A percentile compares a stretch with the other conserved stretches of the same genome.
These are phyloP conservation scores for Lacanobia oleracea DNA, from an alignment of 2,888 invertebrate species.

Conservation along the genomic window DNA sequence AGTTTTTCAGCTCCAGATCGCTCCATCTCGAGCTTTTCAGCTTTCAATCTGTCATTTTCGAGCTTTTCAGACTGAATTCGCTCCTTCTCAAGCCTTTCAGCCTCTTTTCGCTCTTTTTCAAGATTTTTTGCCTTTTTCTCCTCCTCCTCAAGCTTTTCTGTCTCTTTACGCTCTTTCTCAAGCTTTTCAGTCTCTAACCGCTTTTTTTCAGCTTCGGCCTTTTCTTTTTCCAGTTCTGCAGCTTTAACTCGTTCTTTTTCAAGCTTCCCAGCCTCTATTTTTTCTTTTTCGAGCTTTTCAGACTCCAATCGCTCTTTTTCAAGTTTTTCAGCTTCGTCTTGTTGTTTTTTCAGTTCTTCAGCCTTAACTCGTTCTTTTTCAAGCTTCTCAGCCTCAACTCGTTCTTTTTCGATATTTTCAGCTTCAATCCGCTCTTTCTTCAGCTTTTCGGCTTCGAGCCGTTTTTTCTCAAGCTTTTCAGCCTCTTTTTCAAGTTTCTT, in stretches of 20 bases:
- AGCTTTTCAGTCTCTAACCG: neutral
- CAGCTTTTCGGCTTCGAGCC: neutral
- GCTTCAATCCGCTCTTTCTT: neutral
- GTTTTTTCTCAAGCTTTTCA: neutral
- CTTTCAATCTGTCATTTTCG: neutral
- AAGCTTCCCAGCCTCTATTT: neutral
- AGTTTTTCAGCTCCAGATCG: neutral
- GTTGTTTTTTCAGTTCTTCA: neutral
- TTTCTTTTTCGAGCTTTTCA: neutral
- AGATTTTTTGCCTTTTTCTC: neutral
- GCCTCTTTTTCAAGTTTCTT: neutral
- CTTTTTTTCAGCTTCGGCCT: neutral
- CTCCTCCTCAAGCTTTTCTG: neutral
- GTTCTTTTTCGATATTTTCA: neutral
- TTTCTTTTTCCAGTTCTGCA: neutral
- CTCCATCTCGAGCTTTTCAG: neutral
- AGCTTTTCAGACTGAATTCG: neutral
- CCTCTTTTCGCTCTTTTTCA: neutral
- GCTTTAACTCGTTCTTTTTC: neutral
- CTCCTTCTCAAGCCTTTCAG: neutral
- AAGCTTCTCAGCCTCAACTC: neutral
- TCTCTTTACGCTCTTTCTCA: neutral
- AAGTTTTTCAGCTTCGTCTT: neutral
- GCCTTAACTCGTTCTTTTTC: neutral
- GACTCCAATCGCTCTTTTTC: neutral